Evolutionary conservation across 2,797 vertebrate genomes (phyloP), one percentile per base, ranked within the genome.

Genomic region (Meda fulgida): DNA sequence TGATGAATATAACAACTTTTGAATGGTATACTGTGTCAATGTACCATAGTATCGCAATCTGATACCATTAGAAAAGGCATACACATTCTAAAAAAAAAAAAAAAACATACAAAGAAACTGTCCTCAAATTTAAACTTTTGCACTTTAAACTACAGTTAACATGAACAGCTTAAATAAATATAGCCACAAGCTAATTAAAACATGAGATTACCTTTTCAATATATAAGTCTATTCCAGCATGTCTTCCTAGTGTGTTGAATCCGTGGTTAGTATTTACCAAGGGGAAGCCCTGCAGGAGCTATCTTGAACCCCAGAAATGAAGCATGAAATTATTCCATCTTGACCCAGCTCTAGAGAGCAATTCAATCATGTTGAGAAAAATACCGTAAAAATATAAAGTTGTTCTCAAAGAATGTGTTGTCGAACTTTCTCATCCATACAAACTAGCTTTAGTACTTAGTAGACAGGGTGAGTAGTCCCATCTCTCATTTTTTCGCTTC

Each of bases 311-410:
- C 82, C 89, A 88, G 89, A 90, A 94, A 94, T 90, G 90, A 92
- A 92, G 90, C 91, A 92, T 95, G 92, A 95, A 94, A 94, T 94
- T 86, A 94, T 93, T 92, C 90, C 80, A 91, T 91, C 91, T 93
- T 31, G 73, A 65, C 81, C 53, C 46, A 85, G 84, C 71, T 36
- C 81, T 34, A 34, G 26, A 23, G 43, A 91, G 88, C 14, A 60
- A 73, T 77, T 75, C 69, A 85, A 89, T 91, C 86, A 89, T 84
- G 88, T 87, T 75, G 46, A 75, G 90, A 89, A 78, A 65, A 80
- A 58, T 55, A 84, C 72, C 63, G 26, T 72, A 63, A 43, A 84
- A 63, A 86, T 92, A 91, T 90, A 92, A 91, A 91, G 65, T 81
- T 72, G 23, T 67, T 81, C 63, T 26, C 58, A 76, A 58, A 81